Evolutionary conservation across 1,140 invertebrate species (phyloP).

Genomic region (Brachionus asplanchnoidis): DNA sequence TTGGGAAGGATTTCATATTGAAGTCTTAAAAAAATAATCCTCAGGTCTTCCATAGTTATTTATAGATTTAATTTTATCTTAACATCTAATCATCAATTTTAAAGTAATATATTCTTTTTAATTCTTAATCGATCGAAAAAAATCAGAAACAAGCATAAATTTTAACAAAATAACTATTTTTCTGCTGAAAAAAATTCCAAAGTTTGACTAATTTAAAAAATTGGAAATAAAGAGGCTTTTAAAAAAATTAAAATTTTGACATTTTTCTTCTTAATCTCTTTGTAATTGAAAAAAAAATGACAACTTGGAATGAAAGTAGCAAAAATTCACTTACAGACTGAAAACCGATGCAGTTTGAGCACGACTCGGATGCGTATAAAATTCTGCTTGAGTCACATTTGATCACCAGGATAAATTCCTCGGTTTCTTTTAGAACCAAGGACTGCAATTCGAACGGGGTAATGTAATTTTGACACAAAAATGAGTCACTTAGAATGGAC

Average conservation of each 20-base stretch:
- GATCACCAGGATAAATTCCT: constrained; percentile 86
- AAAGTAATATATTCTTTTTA: too few relatives aligned
- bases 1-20: too few relatives aligned
- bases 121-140: too few relatives aligned
- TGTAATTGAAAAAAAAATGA: background rate
- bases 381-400: constrained; percentile 39
- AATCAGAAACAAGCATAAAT: too few relatives aligned
- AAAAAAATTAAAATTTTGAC: background rate
- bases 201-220: too few relatives aligned
- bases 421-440: constrained; percentile 65
- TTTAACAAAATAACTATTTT: too few relatives aligned
- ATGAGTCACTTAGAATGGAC: constrained; percentile 34
- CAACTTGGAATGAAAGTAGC: too few relatives aligned
- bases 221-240: background rate
- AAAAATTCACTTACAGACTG: background rate
- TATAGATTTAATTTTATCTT: too few relatives aligned
- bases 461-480: constrained; percentile 42
- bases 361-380: constrained; percentile 20
- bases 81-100: too few relatives aligned
- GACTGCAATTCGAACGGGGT: constrained; percentile 30
- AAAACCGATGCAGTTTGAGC: constrained; percentile 31
- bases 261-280: background rate
- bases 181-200: too few relatives aligned
- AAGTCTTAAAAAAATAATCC: too few relatives aligned
- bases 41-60: too few relatives aligned